Conservation (phyloP, 2,888 invertebrate genomes). For the Craniophora ligustri region DNA sequence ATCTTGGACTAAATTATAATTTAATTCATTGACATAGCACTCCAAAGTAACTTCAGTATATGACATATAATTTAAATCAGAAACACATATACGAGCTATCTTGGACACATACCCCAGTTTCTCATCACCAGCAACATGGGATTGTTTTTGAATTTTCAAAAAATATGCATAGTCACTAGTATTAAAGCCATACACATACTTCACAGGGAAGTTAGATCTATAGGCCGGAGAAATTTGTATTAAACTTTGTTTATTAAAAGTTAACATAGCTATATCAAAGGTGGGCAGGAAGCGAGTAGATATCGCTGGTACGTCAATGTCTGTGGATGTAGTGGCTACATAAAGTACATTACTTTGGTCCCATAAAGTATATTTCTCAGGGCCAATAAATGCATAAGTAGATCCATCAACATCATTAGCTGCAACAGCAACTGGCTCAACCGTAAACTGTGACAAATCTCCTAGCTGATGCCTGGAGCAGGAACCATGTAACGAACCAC, state of each 20-base stretch:
- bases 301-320: conserved; percentile 97
- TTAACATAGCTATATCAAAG: conserved; percentile 93
- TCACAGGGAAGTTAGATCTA: conserved; percentile 97
- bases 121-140: conserved; percentile 95
- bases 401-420: conserved; percentile 97
- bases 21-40: conserved; percentile 92
- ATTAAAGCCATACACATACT: conserved; percentile 99
- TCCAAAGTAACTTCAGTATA: conserved; percentile 98
- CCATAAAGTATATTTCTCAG: conserved; percentile 95
- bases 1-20: conserved; percentile 97
- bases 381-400: conserved; percentile 97
- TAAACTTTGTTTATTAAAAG: conserved; percentile 95
- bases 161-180: conserved; percentile 98
- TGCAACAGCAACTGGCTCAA: conserved; percentile 94
- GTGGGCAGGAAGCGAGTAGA: conserved; percentile 95
- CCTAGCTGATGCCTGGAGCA: conserved; percentile 95
- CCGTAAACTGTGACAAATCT: conserved; percentile 93
- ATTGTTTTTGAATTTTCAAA: conserved; percentile 97
- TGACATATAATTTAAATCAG: conserved; percentile 98
- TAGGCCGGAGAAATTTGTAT: conserved; percentile 97
- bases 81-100: conserved; percentile 97
- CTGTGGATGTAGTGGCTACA: conserved; percentile 97
- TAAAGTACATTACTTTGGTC: conserved; percentile 95
- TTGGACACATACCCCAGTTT: conserved; percentile 97
- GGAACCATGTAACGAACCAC: conserved; percentile 97